Evolutionary conservation across 2,888 invertebrate species (phyloP).

Genomic region (Drosophila tripunctata): DNA sequence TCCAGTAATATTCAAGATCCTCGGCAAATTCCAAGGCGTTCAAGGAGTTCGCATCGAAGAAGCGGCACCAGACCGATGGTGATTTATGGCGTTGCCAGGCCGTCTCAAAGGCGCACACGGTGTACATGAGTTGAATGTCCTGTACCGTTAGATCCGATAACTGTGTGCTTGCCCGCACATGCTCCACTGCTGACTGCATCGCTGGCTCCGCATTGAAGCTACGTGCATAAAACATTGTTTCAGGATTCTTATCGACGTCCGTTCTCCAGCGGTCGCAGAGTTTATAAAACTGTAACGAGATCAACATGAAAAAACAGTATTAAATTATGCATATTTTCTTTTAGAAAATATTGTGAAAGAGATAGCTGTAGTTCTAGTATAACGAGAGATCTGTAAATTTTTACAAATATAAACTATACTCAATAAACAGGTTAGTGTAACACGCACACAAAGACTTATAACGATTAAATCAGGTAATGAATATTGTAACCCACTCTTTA

Average conservation of each 20-base stretch:
- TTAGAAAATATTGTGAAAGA: too few relatives aligned
- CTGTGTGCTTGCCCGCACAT: constrained; percentile 86
- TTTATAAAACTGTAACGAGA: constrained; percentile 90
- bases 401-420: too few relatives aligned
- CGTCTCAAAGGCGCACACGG: constrained; percentile 92
- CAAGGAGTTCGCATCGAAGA: constrained; percentile 87
- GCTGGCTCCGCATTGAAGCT: constrained; percentile 86
- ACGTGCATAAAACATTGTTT: constrained; percentile 86
- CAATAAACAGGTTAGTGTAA: too few relatives aligned
- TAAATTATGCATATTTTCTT: too few relatives aligned
- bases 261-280: constrained; percentile 89
- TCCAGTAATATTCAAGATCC: constrained; percentile 92
- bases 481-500: too few relatives aligned
- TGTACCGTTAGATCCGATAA: constrained; percentile 86
- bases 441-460: too few relatives aligned
- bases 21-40: constrained; percentile 89
- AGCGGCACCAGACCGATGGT: constrained; percentile 91
- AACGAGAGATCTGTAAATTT: too few relatives aligned
- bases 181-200: constrained; percentile 85
- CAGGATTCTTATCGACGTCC: constrained; percentile 89
- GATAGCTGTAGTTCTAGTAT: too few relatives aligned
- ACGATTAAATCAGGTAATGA: too few relatives aligned
- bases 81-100: constrained; percentile 88
- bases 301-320: neutral
- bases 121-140: constrained; percentile 88